These are phyloP conservation scores for Psilanteris sp. DNA, from an alignment of 1,140 invertebrate genomes.

Conservation along the genomic window DNA sequence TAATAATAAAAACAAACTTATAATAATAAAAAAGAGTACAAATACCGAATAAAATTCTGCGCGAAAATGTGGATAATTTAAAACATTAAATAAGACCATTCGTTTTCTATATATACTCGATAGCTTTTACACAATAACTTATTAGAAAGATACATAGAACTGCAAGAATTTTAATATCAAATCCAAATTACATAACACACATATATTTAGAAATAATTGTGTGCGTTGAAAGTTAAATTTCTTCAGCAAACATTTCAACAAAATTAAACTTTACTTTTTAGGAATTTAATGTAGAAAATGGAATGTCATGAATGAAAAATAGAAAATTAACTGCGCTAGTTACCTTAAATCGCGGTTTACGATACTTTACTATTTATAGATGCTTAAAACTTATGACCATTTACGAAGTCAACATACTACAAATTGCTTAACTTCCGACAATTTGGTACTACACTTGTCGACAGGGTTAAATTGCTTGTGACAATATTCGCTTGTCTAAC, in stretches of 20 bases:
- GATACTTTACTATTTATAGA: slow-evolving; percentile 1
- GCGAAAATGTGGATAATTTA: no score
- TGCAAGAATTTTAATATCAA: not conserved
- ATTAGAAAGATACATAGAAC: not conserved
- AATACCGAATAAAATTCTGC: no score
- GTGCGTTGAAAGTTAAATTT: slow-evolving; percentile 1
- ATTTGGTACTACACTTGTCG: slow-evolving; percentile 34
- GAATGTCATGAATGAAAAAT: slow-evolving; percentile 32
- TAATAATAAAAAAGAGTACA: no score
- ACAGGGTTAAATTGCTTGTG: slow-evolving; percentile 40
- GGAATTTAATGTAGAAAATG: slow-evolving; percentile 25
- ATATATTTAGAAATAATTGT: slow-evolving; percentile 16
- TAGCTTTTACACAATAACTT: not conserved
- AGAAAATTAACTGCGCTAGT: slow-evolving; percentile 3
- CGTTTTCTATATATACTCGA: not conserved
- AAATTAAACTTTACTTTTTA: slow-evolving; percentile 35
- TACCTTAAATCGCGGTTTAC: slow-evolving; percentile 10
- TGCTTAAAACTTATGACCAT: slow-evolving; percentile 24
- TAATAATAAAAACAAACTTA: no score
- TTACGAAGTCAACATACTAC: slow-evolving; percentile 38
- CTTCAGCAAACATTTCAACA: not conserved
- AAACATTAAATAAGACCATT: not conserved
- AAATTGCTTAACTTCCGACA: slow-evolving; percentile 43
- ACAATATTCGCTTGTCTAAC: slow-evolving; percentile 37
- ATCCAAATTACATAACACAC: slow-evolving; percentile 11